A percentile compares a stretch with the other conserved stretches of the same genome.
Conservation (phyloP, 1,140 invertebrate genomes). For the Drosophila kepulauana region DNA sequence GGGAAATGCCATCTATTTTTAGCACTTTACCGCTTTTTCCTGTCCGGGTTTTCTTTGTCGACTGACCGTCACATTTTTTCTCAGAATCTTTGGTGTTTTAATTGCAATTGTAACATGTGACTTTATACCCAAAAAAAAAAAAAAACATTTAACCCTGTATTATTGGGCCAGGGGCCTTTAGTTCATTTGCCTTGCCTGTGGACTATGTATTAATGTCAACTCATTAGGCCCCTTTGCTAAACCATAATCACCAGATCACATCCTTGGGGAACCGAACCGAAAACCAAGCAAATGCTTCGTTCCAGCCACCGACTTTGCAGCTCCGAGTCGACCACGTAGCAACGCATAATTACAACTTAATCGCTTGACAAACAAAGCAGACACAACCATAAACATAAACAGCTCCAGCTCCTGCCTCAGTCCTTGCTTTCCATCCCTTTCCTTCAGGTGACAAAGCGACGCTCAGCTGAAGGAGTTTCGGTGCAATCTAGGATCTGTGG, state of each 20-base stretch:
- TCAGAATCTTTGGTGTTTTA: constrained; percentile 21
- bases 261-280: constrained; percentile 32
- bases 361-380: constrained; percentile 79
- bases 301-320: constrained; percentile 1
- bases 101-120: constrained; percentile 47
- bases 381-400: constrained; percentile 70
- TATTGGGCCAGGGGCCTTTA: background rate
- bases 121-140: no score
- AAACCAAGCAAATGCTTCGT: background rate
- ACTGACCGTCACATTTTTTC: background rate
- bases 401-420: constrained; percentile 8
- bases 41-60: constrained; percentile 8
- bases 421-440: no score
- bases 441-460: constrained; percentile 32
- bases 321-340: constrained; percentile 65
- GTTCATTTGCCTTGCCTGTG: constrained; percentile 23
- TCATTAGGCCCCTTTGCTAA: constrained; percentile 64
- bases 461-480: background rate
- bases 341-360: constrained; percentile 81
- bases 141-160: background rate
- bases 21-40: constrained; percentile 7
- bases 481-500: constrained; percentile 28
- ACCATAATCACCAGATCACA: constrained; percentile 61
- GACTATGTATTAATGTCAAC: constrained; percentile 66
- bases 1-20: background rate